Conservation (phyloP, 2,113 vertebrate species). For the Nanger granti region DNA sequence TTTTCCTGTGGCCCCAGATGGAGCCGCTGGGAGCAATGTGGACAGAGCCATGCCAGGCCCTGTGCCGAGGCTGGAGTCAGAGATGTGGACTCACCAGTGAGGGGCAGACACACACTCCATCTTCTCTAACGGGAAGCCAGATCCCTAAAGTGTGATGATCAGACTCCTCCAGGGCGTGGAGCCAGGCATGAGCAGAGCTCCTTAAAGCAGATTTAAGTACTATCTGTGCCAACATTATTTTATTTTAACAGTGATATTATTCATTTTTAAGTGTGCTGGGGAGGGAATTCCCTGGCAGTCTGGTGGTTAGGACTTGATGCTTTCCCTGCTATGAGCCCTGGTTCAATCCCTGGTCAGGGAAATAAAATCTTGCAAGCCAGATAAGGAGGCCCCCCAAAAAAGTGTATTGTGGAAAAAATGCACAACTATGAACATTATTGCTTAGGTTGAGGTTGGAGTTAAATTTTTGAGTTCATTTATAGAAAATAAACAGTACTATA, state of each 20-base stretch:
- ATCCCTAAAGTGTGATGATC: neutral
- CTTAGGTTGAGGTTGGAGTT: neutral
- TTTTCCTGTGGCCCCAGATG: neutral
- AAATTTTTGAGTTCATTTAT: neutral
- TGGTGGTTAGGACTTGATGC: neutral
- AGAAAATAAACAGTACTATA: neutral
- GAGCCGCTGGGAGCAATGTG: rapidly evolving
- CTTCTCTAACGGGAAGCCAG: neutral
- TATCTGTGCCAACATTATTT: neutral
- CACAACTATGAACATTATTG: neutral
- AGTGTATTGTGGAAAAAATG: neutral
- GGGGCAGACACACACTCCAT: rapidly evolving
- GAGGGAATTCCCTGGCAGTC: neutral
- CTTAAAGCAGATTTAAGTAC: neutral
- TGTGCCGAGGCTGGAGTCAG: neutral
- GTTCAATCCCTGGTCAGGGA: neutral
- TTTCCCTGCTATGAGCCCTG: neutral
- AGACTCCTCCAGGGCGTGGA: neutral
- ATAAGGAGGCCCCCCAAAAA: neutral
- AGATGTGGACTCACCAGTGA: neutral
- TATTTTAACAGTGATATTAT: neutral
- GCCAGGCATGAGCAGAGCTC: neutral
- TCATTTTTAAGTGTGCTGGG: neutral
- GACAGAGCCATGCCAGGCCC: neutral
- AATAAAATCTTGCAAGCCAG: neutral